Conservation (phyloP, 1,140 invertebrate species). For the Thaumetopoea pityocampa region DNA sequence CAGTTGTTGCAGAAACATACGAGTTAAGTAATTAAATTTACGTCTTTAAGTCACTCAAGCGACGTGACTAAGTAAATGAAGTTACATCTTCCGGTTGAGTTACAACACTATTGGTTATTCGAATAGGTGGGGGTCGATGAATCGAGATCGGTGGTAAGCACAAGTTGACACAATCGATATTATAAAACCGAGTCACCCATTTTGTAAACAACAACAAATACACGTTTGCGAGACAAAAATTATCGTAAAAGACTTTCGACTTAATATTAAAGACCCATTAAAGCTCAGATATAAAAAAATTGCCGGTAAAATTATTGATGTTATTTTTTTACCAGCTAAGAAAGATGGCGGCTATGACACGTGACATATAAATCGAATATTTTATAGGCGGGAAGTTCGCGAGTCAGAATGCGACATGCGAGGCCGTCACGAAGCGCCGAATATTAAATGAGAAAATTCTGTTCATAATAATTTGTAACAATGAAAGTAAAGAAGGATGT, state of each 20-base stretch:
- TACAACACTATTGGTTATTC: constrained; percentile 23
- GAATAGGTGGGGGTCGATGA: constrained; percentile 47
- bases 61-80: constrained; percentile 6
- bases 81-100: constrained; percentile 14
- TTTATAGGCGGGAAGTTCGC: constrained; percentile 65
- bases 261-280: constrained; percentile 40
- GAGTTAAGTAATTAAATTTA: too few species aligned
- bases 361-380: constrained; percentile 66
- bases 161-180: constrained; percentile 72
- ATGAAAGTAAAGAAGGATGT: too few species aligned
- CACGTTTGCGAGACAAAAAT: constrained; percentile 26
- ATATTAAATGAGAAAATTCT: constrained; percentile 52
- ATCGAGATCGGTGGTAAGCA: constrained; percentile 66
- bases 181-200: constrained; percentile 46
- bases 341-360: constrained; percentile 64
- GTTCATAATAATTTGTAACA: constrained; percentile 64
- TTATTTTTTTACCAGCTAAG: constrained; percentile 34
- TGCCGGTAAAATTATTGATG: constrained; percentile 30
- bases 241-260: constrained; percentile 31
- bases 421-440: constrained; percentile 61
- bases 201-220: constrained; percentile 32
- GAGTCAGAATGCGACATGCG: constrained; percentile 58
- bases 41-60: too few species aligned
- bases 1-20: too few species aligned
- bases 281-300: constrained; percentile 18